Evolutionary conservation across 1,140 invertebrate species (phyloP), one percentile per base, ranked within the genome.

Genomic region (Rhyacophila brunnea): DNA sequence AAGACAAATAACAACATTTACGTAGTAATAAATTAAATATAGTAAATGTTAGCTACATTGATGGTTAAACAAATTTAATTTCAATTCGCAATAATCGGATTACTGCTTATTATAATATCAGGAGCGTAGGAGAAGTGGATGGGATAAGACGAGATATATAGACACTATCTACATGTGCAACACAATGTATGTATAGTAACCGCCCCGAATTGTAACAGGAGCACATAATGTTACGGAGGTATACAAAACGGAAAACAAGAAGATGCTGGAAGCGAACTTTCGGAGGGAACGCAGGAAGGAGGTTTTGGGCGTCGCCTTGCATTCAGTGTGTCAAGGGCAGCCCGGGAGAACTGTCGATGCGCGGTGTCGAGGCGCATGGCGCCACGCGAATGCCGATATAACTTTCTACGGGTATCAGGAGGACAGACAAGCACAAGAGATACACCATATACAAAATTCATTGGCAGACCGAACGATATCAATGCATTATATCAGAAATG

Each of bases 271-370:
- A 18, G n/a, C 3, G 17, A 46, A 28, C 34, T 19, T 20, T 46
- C 13, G 17, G 40, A 6, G 36, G 28, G 53, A 50, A 20, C 35
- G 51, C n/a, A 42, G 15, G 28, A 11, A 28, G 32, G 45, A 34
- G 13, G 32, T n/a, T 9, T 20, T 14, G 43, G 18, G 44, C n/a
- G 48, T 51, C 14, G 14, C 11, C 48, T 15, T 17, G n/a, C 35
- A 23, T 13, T 36, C 46, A 56, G 44, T 47, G 20, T 47, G 53
- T 56, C 53, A 56, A 56, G 53, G 53, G 45, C 53, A 45, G 18
- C 13, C 53, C 53, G 43, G 52, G 43, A 47, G 32, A 14, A 11
- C 28, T 11, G 14, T 23, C 14, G 28, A 43, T 35, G 34, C 44
- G 53, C 44, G 28, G 20, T 15, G 28, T 38, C 38, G 9, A 18